Base-by-base conservation (phyloP, 1,140 invertebrate species). In the Drosophila kurseongensis region DNA sequence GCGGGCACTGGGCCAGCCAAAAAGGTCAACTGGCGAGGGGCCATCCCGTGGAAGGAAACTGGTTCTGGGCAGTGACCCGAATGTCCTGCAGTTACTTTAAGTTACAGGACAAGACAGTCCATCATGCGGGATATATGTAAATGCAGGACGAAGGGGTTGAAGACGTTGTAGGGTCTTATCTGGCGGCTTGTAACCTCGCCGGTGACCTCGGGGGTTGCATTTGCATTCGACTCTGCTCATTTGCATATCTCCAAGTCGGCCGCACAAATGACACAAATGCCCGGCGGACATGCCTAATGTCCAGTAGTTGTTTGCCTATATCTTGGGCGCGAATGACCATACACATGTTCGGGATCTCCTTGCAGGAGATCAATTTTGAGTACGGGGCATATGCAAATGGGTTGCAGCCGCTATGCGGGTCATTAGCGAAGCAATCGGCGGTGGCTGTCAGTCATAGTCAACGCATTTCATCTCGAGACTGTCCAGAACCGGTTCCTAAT, bases 401-500 rank as follows among this genome's bases (percentile, higher is more conserved):
- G 40, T 29, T 32, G 10, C 29, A 44, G n/a, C 58, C 29, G 16
- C 45, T 54, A 85, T 86, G 83, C 83, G 83, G 82, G 83, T 68
- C 75, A 66, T 72, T 81, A 62, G 41, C 38, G 47, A 68, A 16
- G 45, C 69, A 32, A 48, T 61, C 63, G 44, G 27, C 27, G 18
- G 47, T 57, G 58, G 60, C 67, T 72, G 58, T 78, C 75, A 57
- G 61, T 72, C 75, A 63, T 56, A 57, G 61, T 72, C 75, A 63
- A 38, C 55, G 23, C 23, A 23, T 23, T 23, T 69, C 69, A 68
- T 41, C 59, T 59, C 54, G 41, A 60, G 56, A 67, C 61, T 91
- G 89, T 80, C 89, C 89, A 91, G 80, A 91, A 91, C 89, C 90
- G 89, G 89, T 91, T 91, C 56, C 55, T 47, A 16, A 36, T 55